Percentiles rank a stretch among this genome's conserved stretches.
phyloP scores from a whole-genome alignment of 2,113 vertebrate species.

The Bungarus multicinctus region DNA sequence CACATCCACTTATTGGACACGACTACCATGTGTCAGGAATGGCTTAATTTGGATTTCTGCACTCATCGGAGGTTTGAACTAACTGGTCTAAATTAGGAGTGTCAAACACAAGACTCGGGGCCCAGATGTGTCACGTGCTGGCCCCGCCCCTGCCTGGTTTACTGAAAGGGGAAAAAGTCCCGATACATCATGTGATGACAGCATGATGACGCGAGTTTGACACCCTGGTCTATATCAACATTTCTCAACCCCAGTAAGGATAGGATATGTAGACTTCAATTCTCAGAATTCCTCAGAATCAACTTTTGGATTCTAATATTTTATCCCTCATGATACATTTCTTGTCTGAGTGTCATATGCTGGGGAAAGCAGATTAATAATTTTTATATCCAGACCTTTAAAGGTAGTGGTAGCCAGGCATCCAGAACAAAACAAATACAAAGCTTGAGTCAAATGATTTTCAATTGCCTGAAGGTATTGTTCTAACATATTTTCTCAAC shows the following conservation, averaged over 20 bases:
- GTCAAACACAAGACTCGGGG: too few relatives aligned
- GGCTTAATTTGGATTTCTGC: neutral
- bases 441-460: neutral
- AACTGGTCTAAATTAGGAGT: neutral
- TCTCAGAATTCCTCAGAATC: neutral
- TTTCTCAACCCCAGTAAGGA: neutral
- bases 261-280: neutral
- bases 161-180: too few relatives aligned
- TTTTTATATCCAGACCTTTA: constrained; percentile 2
- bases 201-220: too few relatives aligned
- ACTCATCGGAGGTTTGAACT: neutral
- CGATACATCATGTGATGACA: too few relatives aligned
- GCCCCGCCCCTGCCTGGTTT: too few relatives aligned
- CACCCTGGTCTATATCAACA: neutral
- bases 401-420: neutral
- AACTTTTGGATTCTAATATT: constrained; percentile 1
- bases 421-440: neutral
- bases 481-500: neutral
- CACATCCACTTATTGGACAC: neutral
- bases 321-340: constrained; percentile 21
- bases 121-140: too few relatives aligned
- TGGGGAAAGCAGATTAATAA: neutral
- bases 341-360: constrained; percentile 21
- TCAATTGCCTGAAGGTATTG: neutral
- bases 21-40: neutral